Evolutionary conservation across 2,113 vertebrate genomes (phyloP), one percentile per base, ranked within the genome.

Genomic region (Panthera uncia): DNA sequence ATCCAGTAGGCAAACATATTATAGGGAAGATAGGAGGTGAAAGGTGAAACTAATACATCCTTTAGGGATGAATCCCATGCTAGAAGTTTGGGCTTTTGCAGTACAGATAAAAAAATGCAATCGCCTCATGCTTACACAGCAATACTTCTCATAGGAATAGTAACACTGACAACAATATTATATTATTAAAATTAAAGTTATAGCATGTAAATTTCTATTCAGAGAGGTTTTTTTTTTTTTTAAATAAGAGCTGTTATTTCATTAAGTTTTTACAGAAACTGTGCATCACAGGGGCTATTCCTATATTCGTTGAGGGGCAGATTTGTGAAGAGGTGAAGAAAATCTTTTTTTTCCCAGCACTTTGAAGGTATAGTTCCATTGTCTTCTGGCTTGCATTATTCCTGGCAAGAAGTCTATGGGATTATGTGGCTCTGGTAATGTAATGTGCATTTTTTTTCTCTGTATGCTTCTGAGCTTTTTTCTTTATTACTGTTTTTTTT

Each of bases 131-230:
- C 80, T 80, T 80, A 61, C 76, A 55, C 79, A 69, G 25, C 36
- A 88, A n/a, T 61, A 76, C 25, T 10, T 52, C 45, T 6, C 27
- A 27, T n/a, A 71, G 12, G 52, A 80, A 69, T 9, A 92, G 36
- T 33, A 74, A 45, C 33, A 9, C 50, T 61, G 41, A 66, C 2
- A 82, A 18, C 18, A 57, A 66, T 66, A 71, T 2, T 18, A 63
- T 85, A 91, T 76, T 74, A 95, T 38, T 95, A 27, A 90, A 65
- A 90, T 90, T 76, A 45, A 68, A 90, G 69, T 84, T 36, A 55
- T 76, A 52, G 48, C 27, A 29, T 23, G 12, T 33, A 63, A 80
- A 33, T 80, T 83, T 66, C 33, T 41, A n/a, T 87, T 86, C 19
- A 88, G 74, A 48, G 16, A 3, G 27, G 73, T 89, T 71, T 81